Percentiles rank a stretch among this genome's conserved stretches.
Evolutionary conservation across 2,113 vertebrate genomes (phyloP).

Genomic region (Notechis scutatus): DNA sequence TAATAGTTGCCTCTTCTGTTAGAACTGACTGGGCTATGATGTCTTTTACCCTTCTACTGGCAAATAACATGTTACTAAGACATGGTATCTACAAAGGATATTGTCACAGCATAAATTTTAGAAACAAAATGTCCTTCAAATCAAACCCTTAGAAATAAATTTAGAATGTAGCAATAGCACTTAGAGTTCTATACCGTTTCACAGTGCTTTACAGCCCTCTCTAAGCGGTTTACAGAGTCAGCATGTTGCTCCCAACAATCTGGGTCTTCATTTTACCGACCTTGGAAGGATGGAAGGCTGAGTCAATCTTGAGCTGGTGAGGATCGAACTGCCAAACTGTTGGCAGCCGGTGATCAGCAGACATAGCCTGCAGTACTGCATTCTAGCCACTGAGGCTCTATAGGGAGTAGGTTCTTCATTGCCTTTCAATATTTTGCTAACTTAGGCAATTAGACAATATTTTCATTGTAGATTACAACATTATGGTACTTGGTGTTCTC

Average conservation of each 20-base stretch:
- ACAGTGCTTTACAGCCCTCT: too few relatives aligned
- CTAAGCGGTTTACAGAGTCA: too few relatives aligned
- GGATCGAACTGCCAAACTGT: too few relatives aligned
- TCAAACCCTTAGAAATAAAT: background rate
- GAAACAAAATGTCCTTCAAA: background rate
- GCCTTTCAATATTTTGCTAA: background rate
- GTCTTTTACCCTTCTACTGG: background rate
- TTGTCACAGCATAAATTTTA: background rate
- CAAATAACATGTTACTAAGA: background rate
- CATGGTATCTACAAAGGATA: background rate
- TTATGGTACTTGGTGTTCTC: background rate
- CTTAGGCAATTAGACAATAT: background rate
- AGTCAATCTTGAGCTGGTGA: too few relatives aligned
- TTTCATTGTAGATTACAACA: background rate
- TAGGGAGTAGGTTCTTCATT: background rate
- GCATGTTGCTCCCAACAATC: too few relatives aligned
- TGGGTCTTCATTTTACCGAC: too few relatives aligned
- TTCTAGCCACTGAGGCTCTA: background rate
- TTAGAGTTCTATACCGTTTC: too few relatives aligned
- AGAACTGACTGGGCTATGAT: background rate
- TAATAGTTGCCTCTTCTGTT: background rate
- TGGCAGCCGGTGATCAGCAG: too few relatives aligned
- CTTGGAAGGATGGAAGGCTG: too few relatives aligned
- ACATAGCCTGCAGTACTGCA: too few relatives aligned
- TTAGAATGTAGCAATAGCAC: background rate